Percentiles rank a stretch among this genome's conserved stretches.
Evolutionary conservation across 2,797 vertebrate species (phyloP).

Genomic region (Pangasius sanitwongsei): DNA sequence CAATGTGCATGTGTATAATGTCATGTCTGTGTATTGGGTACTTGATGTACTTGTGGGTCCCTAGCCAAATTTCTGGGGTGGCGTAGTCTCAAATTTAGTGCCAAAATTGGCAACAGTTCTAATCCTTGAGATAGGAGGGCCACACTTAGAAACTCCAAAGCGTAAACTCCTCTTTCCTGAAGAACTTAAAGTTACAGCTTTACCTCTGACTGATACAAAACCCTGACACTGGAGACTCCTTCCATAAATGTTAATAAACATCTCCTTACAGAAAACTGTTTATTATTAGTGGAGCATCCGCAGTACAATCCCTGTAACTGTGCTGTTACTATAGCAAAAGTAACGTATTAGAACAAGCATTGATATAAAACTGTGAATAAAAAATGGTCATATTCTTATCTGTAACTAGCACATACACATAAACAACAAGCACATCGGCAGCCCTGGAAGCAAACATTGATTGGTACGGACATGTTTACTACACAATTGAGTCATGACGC

Average conservation of each 20-base stretch:
- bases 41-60: too few relatives aligned
- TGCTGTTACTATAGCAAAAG: not conserved
- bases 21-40: too few relatives aligned
- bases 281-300: not conserved
- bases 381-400: not conserved
- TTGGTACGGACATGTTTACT: not conserved
- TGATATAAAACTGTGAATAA: not conserved
- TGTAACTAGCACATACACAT: not conserved
- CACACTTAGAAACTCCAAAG: too few relatives aligned
- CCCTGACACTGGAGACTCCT: not conserved
- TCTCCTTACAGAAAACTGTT: too few relatives aligned
- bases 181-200: not conserved
- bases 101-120: too few relatives aligned
- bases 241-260: not conserved
- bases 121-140: too few relatives aligned
- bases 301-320: not conserved
- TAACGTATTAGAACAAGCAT: not conserved
- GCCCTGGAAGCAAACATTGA: not conserved
- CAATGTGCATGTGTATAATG: too few relatives aligned
- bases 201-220: too few relatives aligned
- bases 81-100: too few relatives aligned
- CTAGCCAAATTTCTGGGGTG: too few relatives aligned
- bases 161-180: not conserved
- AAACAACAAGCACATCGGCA: not conserved
- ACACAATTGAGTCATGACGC: not conserved